These are phyloP conservation scores for Eclectus roratus DNA, from an alignment of 2,113 vertebrate genomes.

Conservation along the genomic window DNA sequence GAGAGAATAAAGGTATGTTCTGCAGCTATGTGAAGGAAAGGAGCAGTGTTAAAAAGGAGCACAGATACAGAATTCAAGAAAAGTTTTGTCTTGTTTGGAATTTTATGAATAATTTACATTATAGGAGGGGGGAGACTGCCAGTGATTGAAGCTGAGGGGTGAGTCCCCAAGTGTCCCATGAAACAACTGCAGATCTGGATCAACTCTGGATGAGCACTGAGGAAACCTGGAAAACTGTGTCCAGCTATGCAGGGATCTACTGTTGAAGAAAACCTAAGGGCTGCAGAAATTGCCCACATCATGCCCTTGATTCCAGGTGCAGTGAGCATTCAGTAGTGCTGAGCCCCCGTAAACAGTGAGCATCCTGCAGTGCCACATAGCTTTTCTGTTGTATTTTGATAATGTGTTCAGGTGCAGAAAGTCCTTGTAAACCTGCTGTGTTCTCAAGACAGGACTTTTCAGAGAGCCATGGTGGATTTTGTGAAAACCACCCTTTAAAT, in stretches of 20 bases:
- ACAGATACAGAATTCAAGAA: background rate
- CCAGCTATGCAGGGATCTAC: background rate
- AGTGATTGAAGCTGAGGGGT: background rate
- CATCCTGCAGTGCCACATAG: background rate
- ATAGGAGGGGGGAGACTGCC: background rate
- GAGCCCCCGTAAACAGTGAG: fast-evolving
- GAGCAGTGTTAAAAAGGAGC: background rate
- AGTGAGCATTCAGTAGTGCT: background rate
- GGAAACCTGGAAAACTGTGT: background rate
- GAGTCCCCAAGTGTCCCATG: background rate
- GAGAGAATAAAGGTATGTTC: constrained; percentile 6
- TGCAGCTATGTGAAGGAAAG: background rate
- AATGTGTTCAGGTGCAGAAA: background rate
- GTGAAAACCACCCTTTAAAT: background rate
- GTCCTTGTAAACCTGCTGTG: background rate
- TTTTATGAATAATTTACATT: background rate
- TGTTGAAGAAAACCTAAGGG: background rate
- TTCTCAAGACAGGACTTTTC: background rate
- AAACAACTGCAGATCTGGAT: background rate
- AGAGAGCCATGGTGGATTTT: background rate
- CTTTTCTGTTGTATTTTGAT: background rate
- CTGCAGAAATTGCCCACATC: background rate
- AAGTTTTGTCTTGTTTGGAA: background rate
- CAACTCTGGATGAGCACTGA: background rate
- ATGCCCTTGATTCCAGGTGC: background rate